Evolutionary conservation across 53 echinoderm and acorn worm species (phyloP), one percentile per base, ranked within the genome.

Genomic region (Hippasteria phrygiana): DNA sequence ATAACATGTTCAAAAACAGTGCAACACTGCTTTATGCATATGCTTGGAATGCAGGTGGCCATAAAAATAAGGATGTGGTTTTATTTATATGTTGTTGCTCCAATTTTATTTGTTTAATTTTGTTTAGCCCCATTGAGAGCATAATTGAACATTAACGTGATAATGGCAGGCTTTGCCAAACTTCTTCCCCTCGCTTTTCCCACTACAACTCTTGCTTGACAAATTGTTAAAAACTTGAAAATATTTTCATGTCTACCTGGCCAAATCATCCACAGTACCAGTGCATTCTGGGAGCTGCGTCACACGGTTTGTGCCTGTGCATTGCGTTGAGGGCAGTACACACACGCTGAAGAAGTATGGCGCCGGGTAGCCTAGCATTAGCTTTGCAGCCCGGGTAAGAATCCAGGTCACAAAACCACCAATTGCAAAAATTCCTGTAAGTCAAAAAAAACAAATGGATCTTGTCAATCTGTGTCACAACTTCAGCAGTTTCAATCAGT

Each of bases 331-430:
- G 17, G 87, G 82, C 54, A 92, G 90, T 14, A 75, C 43, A 62
- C 95, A 93, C 20, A 46, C 82, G 36, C 90, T 79, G 91, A 99
- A 94, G 89, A 96, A 99, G 50, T 99, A 74, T 2, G 99, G 99
- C 4, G 96, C 89, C 9, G 99, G 99, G 7, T 88, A 91, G 5
- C 96, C 94, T 0, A 94, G 53, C 18, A 99, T 88, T 6, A 97
- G 41, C 77, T 93, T 92, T 26, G 92, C 90, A 54, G 88, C 88
- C 16, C 93, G 92, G 4, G 88, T 84, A 28, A 97, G 40, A 42
- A 97, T 95, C 88, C 95, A 92, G 0, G 93, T 93, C 29, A 85
- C 46, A 47, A 97, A 97, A 13, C 89, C 95, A 70, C 97, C 97
- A 13, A 97, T 37, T 0, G 83, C 75, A 78, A 93, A 95, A 39